Conservation (phyloP, 1,140 invertebrate genomes). For the Bombus turneri region DNA sequence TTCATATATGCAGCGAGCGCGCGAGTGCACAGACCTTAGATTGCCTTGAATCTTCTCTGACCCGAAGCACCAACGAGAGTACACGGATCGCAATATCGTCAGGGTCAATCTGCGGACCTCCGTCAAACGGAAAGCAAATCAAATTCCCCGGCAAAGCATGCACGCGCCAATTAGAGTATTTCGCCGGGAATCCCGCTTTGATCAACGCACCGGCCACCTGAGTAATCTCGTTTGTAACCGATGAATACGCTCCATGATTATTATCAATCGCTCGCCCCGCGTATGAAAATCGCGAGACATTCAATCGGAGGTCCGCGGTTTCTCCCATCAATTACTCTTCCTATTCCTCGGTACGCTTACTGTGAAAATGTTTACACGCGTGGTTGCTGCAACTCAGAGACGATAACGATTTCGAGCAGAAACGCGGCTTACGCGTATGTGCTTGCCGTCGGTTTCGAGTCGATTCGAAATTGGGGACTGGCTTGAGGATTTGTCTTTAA, state of each 20-base stretch:
- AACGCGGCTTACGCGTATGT: background rate
- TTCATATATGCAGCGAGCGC: constrained; percentile 43
- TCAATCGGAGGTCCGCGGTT: background rate
- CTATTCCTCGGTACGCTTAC: background rate
- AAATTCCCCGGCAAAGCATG: constrained; percentile 66
- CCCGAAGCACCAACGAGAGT: constrained; percentile 27
- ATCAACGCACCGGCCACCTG: constrained; percentile 71
- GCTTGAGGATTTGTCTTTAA: background rate
- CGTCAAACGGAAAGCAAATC: constrained; percentile 69
- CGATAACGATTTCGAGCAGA: background rate
- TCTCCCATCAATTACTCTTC: background rate
- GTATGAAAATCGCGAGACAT: background rate
- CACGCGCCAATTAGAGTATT: constrained; percentile 67
- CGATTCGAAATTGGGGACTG: background rate
- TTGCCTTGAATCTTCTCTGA: constrained; percentile 59
- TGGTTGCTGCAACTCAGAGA: background rate
- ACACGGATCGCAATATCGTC: constrained; percentile 65
- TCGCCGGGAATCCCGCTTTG: constrained; percentile 69
- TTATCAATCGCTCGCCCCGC: constrained; percentile 57
- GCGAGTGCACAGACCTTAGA: constrained; percentile 50
- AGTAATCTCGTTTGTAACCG: constrained; percentile 71
- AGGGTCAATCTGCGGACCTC: constrained; percentile 65
- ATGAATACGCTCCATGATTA: constrained; percentile 67
- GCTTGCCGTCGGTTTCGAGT: background rate
- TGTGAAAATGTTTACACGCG: background rate